Base-by-base conservation (phyloP, 2,113 vertebrate species). In the Crypturellus undulatus region DNA sequence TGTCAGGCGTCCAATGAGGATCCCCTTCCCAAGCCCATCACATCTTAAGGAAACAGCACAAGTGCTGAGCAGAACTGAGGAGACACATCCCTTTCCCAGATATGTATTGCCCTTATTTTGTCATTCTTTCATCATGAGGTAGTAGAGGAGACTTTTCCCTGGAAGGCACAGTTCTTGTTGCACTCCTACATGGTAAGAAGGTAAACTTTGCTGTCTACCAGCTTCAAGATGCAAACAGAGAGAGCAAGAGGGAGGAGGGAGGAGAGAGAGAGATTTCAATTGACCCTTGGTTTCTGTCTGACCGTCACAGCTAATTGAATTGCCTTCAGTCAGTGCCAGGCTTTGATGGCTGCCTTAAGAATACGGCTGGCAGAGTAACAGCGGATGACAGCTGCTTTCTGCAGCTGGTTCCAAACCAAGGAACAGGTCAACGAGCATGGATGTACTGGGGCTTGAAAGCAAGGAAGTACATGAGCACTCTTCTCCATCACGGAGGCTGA, bases 261-360 rank as follows among this genome's bases (percentile, higher is more conserved):
- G 24, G 20, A 40, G 69, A 49, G 8, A 47, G 34, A 36, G 19
- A 77, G 22, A 32, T 72, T 95, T 90, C 87, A 80, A 25, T 80
- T 92, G 91, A 85, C 84, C 54, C 79, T 40, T 1, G 0, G 70
- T 54, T 93, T 94, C 26, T 90, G 83, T 94, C 93, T 97, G 95
- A 95, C 79, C 82, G 92, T 91, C 92, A 97, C 91, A 97, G 85
- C 94, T 95, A 96, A 96, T 95, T 95, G 95, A 97, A 96, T 96
- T 96, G 92, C 96, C 81, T 97, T 94, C 94, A 78, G 56, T 65
- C 69, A 89, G 76, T 85, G 93, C 96, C 90, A 96, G 68, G 22
- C 79, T 92, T 89, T 94, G 96, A 95, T 92, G 94, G 75, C 73
- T 94, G 83, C 84, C 59, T 91, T 94, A 88, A 90, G 91, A 97